Percentiles rank a stretch among this genome's conserved stretches.
phyloP scores from a whole-genome alignment of 2,113 vertebrate genomes.

The Ptilorrhoa leucosticta region DNA sequence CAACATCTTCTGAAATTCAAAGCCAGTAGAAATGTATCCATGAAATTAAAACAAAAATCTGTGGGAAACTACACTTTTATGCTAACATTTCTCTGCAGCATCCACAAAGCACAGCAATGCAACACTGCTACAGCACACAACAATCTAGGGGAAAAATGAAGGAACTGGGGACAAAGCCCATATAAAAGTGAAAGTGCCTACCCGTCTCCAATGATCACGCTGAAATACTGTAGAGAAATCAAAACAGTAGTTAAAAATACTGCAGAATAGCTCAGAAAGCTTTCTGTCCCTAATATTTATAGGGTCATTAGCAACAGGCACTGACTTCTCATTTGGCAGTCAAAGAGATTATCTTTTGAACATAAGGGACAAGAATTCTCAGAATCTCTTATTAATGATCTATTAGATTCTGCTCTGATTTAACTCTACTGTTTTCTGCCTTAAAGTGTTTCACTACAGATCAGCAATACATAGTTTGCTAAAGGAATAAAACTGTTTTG shows the following conservation, averaged over 20 bases:
- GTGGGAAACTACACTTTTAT: background rate
- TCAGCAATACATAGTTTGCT: background rate
- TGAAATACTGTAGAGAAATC: constrained; percentile 53
- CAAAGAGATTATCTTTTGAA: background rate
- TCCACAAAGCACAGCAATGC: constrained; percentile 3
- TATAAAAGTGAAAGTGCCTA: constrained; percentile 39
- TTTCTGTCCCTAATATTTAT: background rate
- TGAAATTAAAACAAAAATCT: constrained; percentile 27
- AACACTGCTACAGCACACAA: constrained; percentile 28
- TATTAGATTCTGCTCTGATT: background rate
- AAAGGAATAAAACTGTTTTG: background rate
- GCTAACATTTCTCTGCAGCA: constrained; percentile 8
- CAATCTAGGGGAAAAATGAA: background rate
- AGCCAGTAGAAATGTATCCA: background rate
- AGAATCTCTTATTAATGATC: background rate
- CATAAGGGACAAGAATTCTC: background rate
- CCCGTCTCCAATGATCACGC: constrained; percentile 34
- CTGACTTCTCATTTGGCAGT: background rate
- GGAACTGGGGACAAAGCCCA: background rate
- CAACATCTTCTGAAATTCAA: background rate
- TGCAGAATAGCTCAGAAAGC: background rate
- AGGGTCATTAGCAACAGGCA: background rate
- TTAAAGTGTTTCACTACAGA: background rate
- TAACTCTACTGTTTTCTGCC: background rate
- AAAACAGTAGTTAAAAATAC: constrained; percentile 10